phyloP scores from a whole-genome alignment of 2,888 invertebrate species.

The Cataglyphis rosenhaueri region DNA sequence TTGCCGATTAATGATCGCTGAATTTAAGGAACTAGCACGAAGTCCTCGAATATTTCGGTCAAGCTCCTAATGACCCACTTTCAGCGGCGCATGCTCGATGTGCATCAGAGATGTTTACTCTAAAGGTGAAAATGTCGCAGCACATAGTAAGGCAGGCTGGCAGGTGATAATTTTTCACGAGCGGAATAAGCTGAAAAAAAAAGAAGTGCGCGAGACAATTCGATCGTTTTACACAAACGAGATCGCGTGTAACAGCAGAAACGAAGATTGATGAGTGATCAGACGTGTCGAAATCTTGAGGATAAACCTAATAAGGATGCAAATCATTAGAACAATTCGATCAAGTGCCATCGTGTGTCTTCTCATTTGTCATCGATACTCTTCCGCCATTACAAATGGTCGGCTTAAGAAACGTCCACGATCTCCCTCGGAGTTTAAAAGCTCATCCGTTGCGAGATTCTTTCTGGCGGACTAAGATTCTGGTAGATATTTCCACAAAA shows the following conservation, averaged over 20 bases:
- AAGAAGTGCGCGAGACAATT: not conserved
- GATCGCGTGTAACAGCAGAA: not conserved
- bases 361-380: not conserved
- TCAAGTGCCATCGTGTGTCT: not conserved
- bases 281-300: not conserved
- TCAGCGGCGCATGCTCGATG: conserved; percentile 64
- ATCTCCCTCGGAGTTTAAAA: conserved; percentile 11
- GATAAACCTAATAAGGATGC: conserved; percentile 14
- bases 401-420: not conserved
- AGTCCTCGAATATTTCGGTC: conserved; percentile 62
- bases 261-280: not conserved
- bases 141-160: not conserved
- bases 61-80: conserved; percentile 61
- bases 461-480: not conserved
- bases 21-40: conserved; percentile 37
- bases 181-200: conserved; percentile 10
- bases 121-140: conserved; percentile 43
- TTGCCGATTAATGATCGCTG: conserved; percentile 30
- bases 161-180: conserved; percentile 31
- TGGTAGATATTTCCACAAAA: not conserved
- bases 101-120: conserved; percentile 60
- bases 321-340: not conserved
- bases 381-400: not conserved
- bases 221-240: not conserved
- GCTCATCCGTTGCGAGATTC: not conserved